Evolutionary conservation across 1,140 invertebrate genomes (phyloP).

Genomic region (Eupristina koningsbergeri): DNA sequence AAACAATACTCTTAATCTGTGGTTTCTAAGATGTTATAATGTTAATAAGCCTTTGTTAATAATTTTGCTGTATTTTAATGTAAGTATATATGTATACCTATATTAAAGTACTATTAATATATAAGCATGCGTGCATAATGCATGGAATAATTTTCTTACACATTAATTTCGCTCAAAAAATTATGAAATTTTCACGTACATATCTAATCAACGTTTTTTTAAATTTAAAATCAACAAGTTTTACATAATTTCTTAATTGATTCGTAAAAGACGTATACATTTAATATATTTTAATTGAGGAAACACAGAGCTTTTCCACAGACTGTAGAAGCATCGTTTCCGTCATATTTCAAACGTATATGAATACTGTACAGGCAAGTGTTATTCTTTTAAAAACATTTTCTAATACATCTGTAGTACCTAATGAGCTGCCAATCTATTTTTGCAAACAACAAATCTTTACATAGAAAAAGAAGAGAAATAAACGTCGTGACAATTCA

Average conservation of each 20-base stretch:
- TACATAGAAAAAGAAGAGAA: neutral
- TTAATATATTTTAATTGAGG: conserved; percentile 25
- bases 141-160: no score
- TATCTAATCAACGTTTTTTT: conserved; percentile 9
- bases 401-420: neutral
- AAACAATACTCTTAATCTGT: conserved; percentile 5
- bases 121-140: no score
- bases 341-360: neutral
- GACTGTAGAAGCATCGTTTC: neutral
- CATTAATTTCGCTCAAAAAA: neutral
- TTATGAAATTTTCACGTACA: neutral
- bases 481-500: no score
- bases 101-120: no score
- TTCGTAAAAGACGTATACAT: conserved; percentile 33
- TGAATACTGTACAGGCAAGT: neutral
- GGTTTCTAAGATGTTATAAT: neutral
- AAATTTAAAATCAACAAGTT: conserved; percentile 37
- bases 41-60: neutral
- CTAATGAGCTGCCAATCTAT: neutral
- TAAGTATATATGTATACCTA: neutral
- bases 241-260: conserved; percentile 25
- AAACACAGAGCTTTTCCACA: neutral
- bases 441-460: neutral
- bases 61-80: neutral
- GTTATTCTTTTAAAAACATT: no score